These are phyloP conservation scores for Molanna angustata DNA, from an alignment of 2,888 invertebrate species.

Conservation along the genomic window DNA sequence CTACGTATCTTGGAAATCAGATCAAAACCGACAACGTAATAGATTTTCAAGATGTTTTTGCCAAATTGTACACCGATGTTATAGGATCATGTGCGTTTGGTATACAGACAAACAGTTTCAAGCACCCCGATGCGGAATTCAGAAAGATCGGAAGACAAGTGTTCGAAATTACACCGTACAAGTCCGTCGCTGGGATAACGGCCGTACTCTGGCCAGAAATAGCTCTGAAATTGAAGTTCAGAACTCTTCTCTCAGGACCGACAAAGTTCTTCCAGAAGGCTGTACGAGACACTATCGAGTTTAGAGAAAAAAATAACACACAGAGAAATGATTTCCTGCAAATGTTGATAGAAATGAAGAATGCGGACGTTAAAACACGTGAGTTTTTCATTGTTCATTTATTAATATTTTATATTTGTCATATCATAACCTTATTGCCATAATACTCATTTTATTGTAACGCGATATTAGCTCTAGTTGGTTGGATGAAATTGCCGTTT, in stretches of 20 bases:
- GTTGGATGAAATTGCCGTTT: no score
- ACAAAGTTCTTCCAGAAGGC: neutral
- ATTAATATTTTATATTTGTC: no score
- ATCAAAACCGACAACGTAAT: neutral
- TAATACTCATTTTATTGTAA: no score
- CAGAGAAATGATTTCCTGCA: constrained; percentile 12
- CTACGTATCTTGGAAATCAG: neutral
- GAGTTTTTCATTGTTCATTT: neutral
- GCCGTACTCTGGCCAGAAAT: neutral
- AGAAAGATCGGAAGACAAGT: constrained; percentile 1
- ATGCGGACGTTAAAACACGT: constrained; percentile 4
- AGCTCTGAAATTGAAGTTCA: neutral
- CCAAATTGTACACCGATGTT: constrained; percentile 22
- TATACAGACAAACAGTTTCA: constrained; percentile 19
- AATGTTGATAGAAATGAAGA: constrained; percentile 14
- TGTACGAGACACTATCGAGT: constrained; percentile 3
- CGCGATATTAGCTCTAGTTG: no score
- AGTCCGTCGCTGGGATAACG: neutral
- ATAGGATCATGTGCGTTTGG: constrained; percentile 28
- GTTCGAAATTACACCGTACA: neutral
- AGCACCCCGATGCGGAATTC: constrained; percentile 4
- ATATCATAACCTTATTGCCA: no score
- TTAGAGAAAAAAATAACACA: constrained; percentile 12
- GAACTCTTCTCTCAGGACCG: neutral
- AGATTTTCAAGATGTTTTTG: constrained; percentile 10